Base-by-base conservation (phyloP, 2,888 invertebrate species). In the Dendrolimus houi region DNA sequence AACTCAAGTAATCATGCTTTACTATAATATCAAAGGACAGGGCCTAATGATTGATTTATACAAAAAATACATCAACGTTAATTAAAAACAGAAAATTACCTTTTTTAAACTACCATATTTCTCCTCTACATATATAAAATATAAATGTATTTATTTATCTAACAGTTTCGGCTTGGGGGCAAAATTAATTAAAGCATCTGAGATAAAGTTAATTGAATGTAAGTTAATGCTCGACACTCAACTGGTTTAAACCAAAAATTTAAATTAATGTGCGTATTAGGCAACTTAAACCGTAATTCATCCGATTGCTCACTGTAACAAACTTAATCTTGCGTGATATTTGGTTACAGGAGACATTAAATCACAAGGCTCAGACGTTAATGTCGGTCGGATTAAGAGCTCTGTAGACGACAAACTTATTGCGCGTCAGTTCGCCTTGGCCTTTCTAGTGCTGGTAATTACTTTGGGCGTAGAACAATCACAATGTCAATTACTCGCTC, bases 331-430 rank as follows among this genome's bases (percentile, higher is more conserved):
- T 60, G 65, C 62, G 62, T 60, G 65, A 66, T 63, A 68, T 67
- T 65, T 66, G 61, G 62, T 66, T 64, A 62, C 64, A 61, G 65
- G 64, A 64, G 64, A 61, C 66, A 67, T 67, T 67, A 66, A 68
- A 67, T 68, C 67, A 67, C 64, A 63, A 55, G 67, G 67, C 62
- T 67, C 62, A 60, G 65, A 53, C 53, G 40, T 53, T 55, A 55
- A 40, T 59, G 56, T 65, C 66, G 62, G 64, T 63, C 60, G 64
- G 64, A 64, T 54, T 66, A 67, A 68, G 66, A 65, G 67, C 65
- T 68, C 67, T 67, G 74, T 75, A 75, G 78, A 77, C 77, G 76
- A 76, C 73, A 74, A 71, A 75, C 81, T 81, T 81, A 47, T 47
- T 47, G 47, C 47, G 47, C 47, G 47, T 12, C 47, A 47, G 47